Base-by-base conservation (phyloP, 2,888 invertebrate genomes). In the Calliopum simillimum region DNA sequence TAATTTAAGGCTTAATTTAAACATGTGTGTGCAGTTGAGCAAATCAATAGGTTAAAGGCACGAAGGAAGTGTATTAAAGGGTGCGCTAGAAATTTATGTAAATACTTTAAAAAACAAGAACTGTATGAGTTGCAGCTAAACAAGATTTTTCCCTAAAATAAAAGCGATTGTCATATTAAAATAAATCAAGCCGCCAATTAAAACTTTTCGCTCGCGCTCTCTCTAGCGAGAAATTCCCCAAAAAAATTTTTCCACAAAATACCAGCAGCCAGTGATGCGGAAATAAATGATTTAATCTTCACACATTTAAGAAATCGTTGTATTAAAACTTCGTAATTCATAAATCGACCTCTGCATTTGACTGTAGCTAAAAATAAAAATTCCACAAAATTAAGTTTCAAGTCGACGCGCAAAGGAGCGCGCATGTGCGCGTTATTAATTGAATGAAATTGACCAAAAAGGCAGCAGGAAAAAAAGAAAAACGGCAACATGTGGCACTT, bases 351-450 rank as follows among this genome's bases (percentile, higher is more conserved):
- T 58, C 25, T 58, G 8, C n/a, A n/a, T n/a, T n/a, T 33, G 67
- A 46, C 56, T 33, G 67, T 13, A 41, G 70, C 67, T 70, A 67
- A 70, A 63, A 70, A 70, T 70, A 70, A 67, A 44, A 69, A 70
- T 70, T 65, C 65, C 69, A 65, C 16, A 43, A 61, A 61, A 61
- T 61, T 61, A 21, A 61, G 8, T 33, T 33, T 33, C 1, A 33
- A 16, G 33, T 25, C n/a, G 56, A 56, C 56, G 56, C 23, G 55
- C n/a, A n/a, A 21, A 23, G 21, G 53, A 19, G 21, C 23, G 19
- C n/a, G 4, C 19, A 19, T 53, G 53, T 23, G 19, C 21, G 21
- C 53, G 53, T 12, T 61, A 33, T 41, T 61, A 61, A 61, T 61
- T 61, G 46, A 61, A 61, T 61, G 25, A 46, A 61, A 61, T 61